Evolutionary conservation across 2,888 invertebrate genomes (phyloP).

Genomic region (Caenorhabditis plicata): DNA sequence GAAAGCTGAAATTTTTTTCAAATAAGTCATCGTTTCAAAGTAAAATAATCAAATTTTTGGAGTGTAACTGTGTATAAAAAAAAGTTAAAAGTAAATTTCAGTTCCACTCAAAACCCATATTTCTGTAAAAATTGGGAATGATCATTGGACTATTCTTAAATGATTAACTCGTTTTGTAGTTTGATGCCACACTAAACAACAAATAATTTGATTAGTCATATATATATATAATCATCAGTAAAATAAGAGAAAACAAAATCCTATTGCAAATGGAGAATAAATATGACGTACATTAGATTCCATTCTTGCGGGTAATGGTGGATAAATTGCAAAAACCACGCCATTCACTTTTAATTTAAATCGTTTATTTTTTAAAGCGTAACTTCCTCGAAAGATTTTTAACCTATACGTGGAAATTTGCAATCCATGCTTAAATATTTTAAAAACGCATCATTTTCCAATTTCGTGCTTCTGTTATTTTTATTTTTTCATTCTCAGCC

Average conservation of each 20-base stretch:
- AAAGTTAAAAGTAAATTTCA: background rate
- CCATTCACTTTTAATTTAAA: no score
- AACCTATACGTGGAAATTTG: background rate
- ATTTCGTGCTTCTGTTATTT: no score
- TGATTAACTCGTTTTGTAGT: constrained; percentile 3
- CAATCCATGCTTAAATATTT: no score
- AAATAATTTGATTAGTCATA: background rate
- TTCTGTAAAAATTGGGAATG: background rate
- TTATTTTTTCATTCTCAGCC: background rate
- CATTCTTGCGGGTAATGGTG: background rate
- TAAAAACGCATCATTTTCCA: constrained; percentile 9
- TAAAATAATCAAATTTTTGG: no score
- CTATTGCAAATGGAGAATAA: background rate
- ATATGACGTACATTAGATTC: background rate
- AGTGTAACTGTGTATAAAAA: no score
- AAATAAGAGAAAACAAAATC: no score
- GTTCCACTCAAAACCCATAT: background rate
- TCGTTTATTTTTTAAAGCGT: background rate
- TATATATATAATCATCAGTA: constrained; percentile 3
- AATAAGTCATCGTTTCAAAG: no score
- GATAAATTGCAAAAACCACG: constrained; percentile 3
- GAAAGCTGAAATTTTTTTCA: no score
- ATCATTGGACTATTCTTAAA: background rate
- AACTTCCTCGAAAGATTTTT: constrained; percentile 1
- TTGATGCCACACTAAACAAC: constrained; percentile 2